A percentile compares a stretch with the other conserved stretches of the same genome.
Evolutionary conservation across 1,140 invertebrate genomes (phyloP).

Genomic region (Laupala kohalensis): DNA sequence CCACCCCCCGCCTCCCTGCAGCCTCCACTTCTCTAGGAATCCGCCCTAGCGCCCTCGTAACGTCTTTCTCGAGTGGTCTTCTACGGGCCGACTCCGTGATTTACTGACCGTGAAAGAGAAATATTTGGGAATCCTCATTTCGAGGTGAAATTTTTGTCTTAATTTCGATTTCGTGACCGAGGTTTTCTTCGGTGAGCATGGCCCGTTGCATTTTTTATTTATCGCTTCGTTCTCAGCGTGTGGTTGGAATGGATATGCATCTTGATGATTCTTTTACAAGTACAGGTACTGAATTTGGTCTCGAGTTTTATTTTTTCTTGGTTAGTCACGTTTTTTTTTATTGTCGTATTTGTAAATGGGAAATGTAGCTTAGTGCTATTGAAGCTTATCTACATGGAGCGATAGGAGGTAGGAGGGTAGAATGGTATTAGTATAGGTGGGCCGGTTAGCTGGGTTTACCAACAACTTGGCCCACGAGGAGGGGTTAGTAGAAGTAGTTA

Average conservation of each 20-base stretch:
- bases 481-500: no score
- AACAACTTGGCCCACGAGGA: no score
- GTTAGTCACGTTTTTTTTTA: no score
- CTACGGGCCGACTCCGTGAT: not conserved
- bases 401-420: no score
- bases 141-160: not conserved
- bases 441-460: no score
- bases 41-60: not conserved
- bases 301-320: no score
- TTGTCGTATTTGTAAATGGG: not conserved
- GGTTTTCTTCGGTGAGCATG: not conserved
- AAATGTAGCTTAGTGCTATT: no score
- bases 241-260: not conserved
- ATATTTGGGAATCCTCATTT: not conserved
- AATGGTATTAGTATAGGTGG: no score
- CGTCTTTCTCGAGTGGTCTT: not conserved
- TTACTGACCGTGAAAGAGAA: not conserved
- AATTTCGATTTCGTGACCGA: not conserved
- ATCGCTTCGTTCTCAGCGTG: not conserved
- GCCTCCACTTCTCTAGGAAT: not conserved
- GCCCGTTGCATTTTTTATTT: not conserved
- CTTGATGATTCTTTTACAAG: not conserved
- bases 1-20: not conserved
- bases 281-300: no score
- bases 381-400: no score